phyloP scores from a whole-genome alignment of 2,888 invertebrate species.

The Ceraclea dissimilis region DNA sequence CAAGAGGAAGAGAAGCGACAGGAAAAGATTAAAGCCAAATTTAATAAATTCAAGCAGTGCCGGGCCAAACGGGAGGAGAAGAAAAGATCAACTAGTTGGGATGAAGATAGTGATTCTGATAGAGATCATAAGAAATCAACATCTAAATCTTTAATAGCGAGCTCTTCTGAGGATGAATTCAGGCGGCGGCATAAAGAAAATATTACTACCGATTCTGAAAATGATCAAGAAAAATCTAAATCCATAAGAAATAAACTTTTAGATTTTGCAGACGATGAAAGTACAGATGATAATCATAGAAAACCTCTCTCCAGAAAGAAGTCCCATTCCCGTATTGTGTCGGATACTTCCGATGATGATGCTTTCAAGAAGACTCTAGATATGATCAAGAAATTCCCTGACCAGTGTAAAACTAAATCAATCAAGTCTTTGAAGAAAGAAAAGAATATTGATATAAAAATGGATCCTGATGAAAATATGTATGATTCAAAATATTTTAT shows the following conservation, averaged over 20 bases:
- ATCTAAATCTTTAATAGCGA: constrained; percentile 43
- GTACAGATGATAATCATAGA: constrained; percentile 36
- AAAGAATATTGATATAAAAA: constrained; percentile 20
- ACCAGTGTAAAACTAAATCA: constrained; percentile 37
- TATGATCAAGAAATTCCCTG: constrained; percentile 37
- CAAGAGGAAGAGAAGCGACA: constrained; percentile 82
- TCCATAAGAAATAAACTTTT: constrained; percentile 41
- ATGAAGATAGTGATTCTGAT: constrained; percentile 74
- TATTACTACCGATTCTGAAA: constrained; percentile 47
- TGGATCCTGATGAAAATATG: constrained; percentile 21
- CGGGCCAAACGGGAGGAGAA: constrained; percentile 83
- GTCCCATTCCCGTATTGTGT: constrained; percentile 65
- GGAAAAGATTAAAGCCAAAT: constrained; percentile 83
- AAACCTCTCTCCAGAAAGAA: constrained; percentile 58
- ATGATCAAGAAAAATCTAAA: constrained; percentile 40
- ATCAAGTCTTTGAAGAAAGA: constrained; percentile 30
- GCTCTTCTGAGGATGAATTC: constrained; percentile 50
- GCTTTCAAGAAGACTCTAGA: constrained; percentile 46
- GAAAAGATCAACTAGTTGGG: constrained; percentile 82
- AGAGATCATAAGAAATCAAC: constrained; percentile 38
- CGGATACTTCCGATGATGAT: constrained; percentile 72
- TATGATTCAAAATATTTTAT: constrained; percentile 23
- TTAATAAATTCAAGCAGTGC: constrained; percentile 79
- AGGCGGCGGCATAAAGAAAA: constrained; percentile 37
- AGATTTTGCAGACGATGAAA: constrained; percentile 43